Evolutionary conservation across 2,797 vertebrate genomes (phyloP).

Genomic region (Remorina albescens): DNA sequence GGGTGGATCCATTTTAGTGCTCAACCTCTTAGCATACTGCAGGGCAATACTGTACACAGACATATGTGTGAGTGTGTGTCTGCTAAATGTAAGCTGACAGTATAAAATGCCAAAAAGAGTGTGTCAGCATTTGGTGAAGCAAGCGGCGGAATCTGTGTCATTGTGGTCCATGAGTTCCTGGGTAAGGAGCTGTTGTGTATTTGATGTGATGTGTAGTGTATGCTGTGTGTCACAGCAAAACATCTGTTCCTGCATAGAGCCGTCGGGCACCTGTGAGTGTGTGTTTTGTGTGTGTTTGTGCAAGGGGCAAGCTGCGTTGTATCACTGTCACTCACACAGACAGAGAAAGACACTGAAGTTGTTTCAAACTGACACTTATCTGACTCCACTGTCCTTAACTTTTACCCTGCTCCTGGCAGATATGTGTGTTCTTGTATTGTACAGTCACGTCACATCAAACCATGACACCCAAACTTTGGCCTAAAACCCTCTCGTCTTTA

Average conservation of each 20-base stretch:
- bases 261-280: slow-evolving; percentile 69
- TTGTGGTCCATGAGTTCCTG: slow-evolving; percentile 55
- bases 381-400: slow-evolving; percentile 81
- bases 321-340: slow-evolving; percentile 84
- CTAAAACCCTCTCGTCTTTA: slow-evolving; percentile 70
- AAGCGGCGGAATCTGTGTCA: slow-evolving; percentile 49
- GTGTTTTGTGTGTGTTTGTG: slow-evolving; percentile 49
- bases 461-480: slow-evolving; percentile 73
- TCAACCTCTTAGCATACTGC: slow-evolving; percentile 23
- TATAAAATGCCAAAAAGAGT: slow-evolving; percentile 66
- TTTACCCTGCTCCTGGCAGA: slow-evolving; percentile 73
- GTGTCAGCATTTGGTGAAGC: slow-evolving; percentile 69
- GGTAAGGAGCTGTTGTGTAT: slow-evolving; percentile 60
- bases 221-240: slow-evolving; percentile 79
- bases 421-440: slow-evolving; percentile 57
- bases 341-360: slow-evolving; percentile 79
- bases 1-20: slow-evolving; percentile 22
- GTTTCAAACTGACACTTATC: slow-evolving; percentile 82
- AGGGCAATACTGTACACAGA: slow-evolving; percentile 38
- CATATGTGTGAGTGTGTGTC: slow-evolving; percentile 36
- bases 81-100: slow-evolving; percentile 68
- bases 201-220: slow-evolving; percentile 77
- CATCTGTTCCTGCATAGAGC: slow-evolving; percentile 65
- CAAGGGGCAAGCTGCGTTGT: slow-evolving; percentile 68
- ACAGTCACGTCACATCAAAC: slow-evolving; percentile 82